Evolutionary conservation across 1,140 invertebrate genomes (phyloP).

Genomic region (Drosophila suzukii): DNA sequence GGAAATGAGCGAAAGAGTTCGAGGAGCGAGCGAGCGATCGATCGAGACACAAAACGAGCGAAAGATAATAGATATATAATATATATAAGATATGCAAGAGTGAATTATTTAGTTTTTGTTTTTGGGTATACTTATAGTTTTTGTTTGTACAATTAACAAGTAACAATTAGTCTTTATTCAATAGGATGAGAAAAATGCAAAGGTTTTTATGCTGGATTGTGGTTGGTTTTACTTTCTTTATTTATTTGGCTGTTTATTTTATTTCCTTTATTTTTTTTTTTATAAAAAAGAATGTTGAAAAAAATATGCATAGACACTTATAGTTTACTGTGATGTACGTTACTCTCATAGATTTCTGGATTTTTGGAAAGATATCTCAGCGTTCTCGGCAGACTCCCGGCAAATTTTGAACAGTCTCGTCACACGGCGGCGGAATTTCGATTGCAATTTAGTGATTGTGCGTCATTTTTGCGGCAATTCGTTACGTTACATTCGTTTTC

Average conservation of each 20-base stretch:
- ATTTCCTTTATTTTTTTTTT: constrained; percentile 1
- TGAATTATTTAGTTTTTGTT: constrained; percentile 57
- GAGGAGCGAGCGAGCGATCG: constrained; percentile 73
- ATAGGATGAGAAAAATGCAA: constrained; percentile 77
- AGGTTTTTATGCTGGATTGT: constrained; percentile 68
- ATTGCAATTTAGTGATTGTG: constrained; percentile 52
- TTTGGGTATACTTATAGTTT: constrained; percentile 23
- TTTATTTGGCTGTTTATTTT: constrained; percentile 56
- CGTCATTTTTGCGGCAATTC: constrained; percentile 29
- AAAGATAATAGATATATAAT: constrained; percentile 61
- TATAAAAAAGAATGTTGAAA: constrained; percentile 50
- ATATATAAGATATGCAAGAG: constrained; percentile 59
- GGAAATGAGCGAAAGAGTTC: constrained; percentile 75
- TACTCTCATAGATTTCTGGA: constrained; percentile 44
- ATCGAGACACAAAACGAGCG: constrained; percentile 75
- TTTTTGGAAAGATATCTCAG: constrained; percentile 50
- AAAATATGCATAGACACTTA: constrained; percentile 56
- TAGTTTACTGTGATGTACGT: constrained; percentile 69
- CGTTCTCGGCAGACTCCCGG: constrained; percentile 52
- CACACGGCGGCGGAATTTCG: constrained; percentile 68
- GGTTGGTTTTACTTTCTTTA: constrained; percentile 66
- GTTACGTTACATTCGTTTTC: constrained; percentile 70
- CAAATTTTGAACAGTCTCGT: constrained; percentile 70
- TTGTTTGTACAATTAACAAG: constrained; percentile 54
- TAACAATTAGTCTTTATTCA: constrained; percentile 61